Conservation (phyloP, 64 coral and sea anemone genomes). For the Pocillopora damicornis region DNA sequence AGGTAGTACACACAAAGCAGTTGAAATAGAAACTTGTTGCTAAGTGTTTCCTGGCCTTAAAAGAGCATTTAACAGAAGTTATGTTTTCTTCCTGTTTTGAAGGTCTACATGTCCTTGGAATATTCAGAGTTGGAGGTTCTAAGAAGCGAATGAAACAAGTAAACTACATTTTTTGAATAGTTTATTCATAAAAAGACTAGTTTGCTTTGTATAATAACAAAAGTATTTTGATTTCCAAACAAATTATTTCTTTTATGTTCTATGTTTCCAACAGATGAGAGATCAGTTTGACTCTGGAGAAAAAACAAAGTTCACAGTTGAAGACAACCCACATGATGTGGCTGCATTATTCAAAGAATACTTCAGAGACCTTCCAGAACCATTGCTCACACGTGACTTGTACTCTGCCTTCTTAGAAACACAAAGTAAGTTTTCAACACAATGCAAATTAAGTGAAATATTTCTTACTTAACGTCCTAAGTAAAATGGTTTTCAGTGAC, state of each 20-base stretch:
- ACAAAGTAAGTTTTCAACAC: conserved; percentile 62
- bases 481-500: too few relatives aligned
- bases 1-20: too few relatives aligned
- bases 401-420: conserved; percentile 93
- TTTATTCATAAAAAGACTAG: background rate
- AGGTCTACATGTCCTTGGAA: conserved; percentile 95
- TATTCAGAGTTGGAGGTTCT: conserved; percentile 94
- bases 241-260: background rate
- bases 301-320: conserved; percentile 83
- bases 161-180: background rate
- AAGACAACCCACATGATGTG: conserved; percentile 94
- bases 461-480: too few relatives aligned
- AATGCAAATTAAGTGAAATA: too few relatives aligned
- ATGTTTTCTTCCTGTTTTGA: too few relatives aligned
- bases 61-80: too few relatives aligned
- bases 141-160: conserved; percentile 96
- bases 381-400: conserved; percentile 87
- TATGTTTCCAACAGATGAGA: conserved; percentile 64
- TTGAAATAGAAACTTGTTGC: too few relatives aligned
- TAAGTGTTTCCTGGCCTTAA: too few relatives aligned
- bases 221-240: background rate
- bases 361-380: conserved; percentile 89
- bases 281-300: conserved; percentile 96
- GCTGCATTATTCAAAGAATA: conserved; percentile 99
- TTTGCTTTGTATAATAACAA: background rate